Base-by-base conservation (phyloP, 2,888 invertebrate species). In the Cataglyphis livida region DNA sequence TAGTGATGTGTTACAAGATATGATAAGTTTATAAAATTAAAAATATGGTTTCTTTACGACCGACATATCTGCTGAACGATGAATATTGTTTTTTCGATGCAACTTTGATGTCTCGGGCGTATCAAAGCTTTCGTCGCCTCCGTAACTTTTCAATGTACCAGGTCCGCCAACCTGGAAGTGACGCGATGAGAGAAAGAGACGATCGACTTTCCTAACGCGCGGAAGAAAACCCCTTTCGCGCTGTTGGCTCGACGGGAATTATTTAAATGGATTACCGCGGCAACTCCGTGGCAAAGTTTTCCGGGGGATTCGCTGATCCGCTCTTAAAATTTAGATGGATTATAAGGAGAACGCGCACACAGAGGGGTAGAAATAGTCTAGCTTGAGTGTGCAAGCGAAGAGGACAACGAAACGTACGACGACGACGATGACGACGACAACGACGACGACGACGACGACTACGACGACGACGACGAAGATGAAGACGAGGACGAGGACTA, bases 281-380 rank as follows among this genome's bases (percentile, higher is more conserved):
- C 90, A 88, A 89, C 89, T 90, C 91, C 87, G 88, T 87, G 88
- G 91, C 87, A 91, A 93, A 93, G 90, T 92, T 93, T 92, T 91
- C 90, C 91, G 87, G 90, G 92, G 92, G 92, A 91, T 92, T 90
- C 91, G 90, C 91, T 92, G 91, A 93, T 93, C 92, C 90, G 91
- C 91, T 91, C 92, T 93, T 93, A 92, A 94, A 94, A 94, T 94
- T 94, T 93, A 93, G 93, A 94, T 94, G 93, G 93, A 93, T 94
- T 93, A 93, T 93, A 91, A 92, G 90, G 90, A 89, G 91, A 90
- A 83, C 83, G 83, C 73, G 61, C 82, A 66, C 62, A 73, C 54
- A 76, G 48, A 48, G 76, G 51, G 68, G 78, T 57, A 74, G 62
- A 81, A 84, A 73, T 75, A 78, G 76, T 70, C 44, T 65, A 62